Evolutionary conservation across 2,797 vertebrate species (phyloP).

Genomic region (Pipistrellus pygmaeus): DNA sequence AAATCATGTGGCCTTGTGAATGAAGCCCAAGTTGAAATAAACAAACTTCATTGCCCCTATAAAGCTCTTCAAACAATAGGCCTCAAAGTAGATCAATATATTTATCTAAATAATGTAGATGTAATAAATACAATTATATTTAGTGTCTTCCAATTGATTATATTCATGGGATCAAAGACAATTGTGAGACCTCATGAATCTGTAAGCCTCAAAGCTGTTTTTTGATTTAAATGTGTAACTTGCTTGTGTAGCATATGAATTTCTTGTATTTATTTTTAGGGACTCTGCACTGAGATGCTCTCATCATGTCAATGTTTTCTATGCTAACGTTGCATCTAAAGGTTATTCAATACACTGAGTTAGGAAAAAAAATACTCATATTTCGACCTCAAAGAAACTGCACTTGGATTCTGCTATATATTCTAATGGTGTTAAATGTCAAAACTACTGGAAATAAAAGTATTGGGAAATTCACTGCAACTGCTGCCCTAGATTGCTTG

Average conservation of each 20-base stretch:
- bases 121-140: neutral
- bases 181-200: constrained; percentile 55
- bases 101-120: constrained; percentile 31
- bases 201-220: constrained; percentile 79
- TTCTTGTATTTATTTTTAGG: constrained; percentile 87
- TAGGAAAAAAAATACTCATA: constrained; percentile 79
- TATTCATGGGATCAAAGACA: constrained; percentile 64
- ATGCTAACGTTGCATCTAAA: constrained; percentile 85
- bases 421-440: constrained; percentile 83
- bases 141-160: constrained; percentile 41
- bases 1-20: neutral
- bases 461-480: constrained; percentile 29
- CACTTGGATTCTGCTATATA: constrained; percentile 81
- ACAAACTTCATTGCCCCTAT: neutral
- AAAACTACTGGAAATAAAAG: constrained; percentile 72
- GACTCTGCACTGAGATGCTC: constrained; percentile 80
- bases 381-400: constrained; percentile 81
- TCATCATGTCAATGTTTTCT: constrained; percentile 85
- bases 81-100: neutral
- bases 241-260: constrained; percentile 80
- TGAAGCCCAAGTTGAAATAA: neutral
- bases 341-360: constrained; percentile 85
- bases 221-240: constrained; percentile 79
- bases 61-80: neutral
- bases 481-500: constrained; percentile 68